Evolutionary conservation across 2,797 vertebrate species (phyloP).

Genomic region (Amphiprion clarkii): DNA sequence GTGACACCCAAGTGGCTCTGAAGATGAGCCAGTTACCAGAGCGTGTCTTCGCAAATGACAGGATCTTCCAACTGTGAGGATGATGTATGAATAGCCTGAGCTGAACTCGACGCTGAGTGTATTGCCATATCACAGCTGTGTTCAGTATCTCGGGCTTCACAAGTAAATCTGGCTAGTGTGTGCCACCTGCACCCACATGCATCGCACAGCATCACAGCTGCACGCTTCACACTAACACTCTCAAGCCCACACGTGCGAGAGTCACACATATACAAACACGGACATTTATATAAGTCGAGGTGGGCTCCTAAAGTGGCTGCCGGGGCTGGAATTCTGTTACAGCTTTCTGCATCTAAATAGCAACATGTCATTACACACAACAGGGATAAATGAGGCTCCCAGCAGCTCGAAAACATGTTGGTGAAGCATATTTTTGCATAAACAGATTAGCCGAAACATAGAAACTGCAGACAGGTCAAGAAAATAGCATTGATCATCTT

Average conservation of each 20-base stretch:
- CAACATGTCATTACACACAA: slow-evolving; percentile 39
- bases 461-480: too few species aligned
- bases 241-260: neutral
- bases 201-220: slow-evolving; percentile 40
- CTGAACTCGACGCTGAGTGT: slow-evolving; percentile 49
- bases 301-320: slow-evolving; percentile 34
- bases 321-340: slow-evolving; percentile 36
- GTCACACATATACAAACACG: slow-evolving; percentile 16
- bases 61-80: slow-evolving; percentile 51
- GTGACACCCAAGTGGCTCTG: slow-evolving; percentile 44
- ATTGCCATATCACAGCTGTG: slow-evolving; percentile 55
- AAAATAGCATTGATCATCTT: too few species aligned
- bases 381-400: slow-evolving; percentile 40
- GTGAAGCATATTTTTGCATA: slow-evolving; percentile 16
- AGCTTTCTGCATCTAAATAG: slow-evolving; percentile 37
- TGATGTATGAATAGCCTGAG: slow-evolving; percentile 56
- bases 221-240: slow-evolving; percentile 17
- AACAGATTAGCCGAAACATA: too few species aligned
- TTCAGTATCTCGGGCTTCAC: slow-evolving; percentile 20
- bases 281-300: slow-evolving; percentile 20
- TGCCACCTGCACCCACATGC: slow-evolving; percentile 47
- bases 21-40: slow-evolving; percentile 59
- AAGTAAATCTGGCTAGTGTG: slow-evolving; percentile 31
- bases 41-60: slow-evolving; percentile 57
- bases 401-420: slow-evolving; percentile 1